These are phyloP conservation scores for Desmodus rotundus DNA, from an alignment of 2,113 vertebrate genomes.

Conservation along the genomic window DNA sequence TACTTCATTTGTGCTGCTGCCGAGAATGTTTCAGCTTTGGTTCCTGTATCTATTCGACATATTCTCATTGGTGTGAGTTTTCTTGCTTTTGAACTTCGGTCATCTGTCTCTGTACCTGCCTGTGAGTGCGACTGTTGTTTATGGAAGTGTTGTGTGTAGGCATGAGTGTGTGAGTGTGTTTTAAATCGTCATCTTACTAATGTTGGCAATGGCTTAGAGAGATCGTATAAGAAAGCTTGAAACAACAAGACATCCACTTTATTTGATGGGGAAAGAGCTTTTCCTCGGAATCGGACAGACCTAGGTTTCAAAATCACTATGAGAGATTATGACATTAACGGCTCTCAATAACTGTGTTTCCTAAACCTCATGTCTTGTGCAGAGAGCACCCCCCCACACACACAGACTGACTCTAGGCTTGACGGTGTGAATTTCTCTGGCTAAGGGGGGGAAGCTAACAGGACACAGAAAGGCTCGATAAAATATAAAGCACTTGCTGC, in stretches of 20 bases:
- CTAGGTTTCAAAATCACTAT: neutral
- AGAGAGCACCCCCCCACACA: fast-evolving
- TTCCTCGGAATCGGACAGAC: neutral
- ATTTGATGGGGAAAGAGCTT: neutral
- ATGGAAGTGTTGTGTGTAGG: neutral
- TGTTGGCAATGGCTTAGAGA: neutral
- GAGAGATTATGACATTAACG: neutral
- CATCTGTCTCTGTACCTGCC: neutral
- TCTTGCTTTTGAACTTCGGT: neutral
- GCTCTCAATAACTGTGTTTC: neutral
- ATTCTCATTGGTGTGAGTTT: neutral
- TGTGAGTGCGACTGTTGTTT: neutral
- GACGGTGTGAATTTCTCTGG: neutral
- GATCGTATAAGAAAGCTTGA: neutral
- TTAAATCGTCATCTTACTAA: neutral
- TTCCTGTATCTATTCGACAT: neutral
- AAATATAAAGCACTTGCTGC: neutral
- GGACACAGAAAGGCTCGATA: neutral
- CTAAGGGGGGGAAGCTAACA: neutral
- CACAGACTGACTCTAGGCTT: neutral
- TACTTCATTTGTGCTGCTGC: neutral
- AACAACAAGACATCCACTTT: neutral
- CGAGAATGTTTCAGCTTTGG: neutral
- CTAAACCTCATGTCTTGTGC: neutral
- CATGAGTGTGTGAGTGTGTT: neutral